These are phyloP conservation scores for Drosophila maculinotata DNA, from an alignment of 2,888 invertebrate genomes.

Conservation along the genomic window DNA sequence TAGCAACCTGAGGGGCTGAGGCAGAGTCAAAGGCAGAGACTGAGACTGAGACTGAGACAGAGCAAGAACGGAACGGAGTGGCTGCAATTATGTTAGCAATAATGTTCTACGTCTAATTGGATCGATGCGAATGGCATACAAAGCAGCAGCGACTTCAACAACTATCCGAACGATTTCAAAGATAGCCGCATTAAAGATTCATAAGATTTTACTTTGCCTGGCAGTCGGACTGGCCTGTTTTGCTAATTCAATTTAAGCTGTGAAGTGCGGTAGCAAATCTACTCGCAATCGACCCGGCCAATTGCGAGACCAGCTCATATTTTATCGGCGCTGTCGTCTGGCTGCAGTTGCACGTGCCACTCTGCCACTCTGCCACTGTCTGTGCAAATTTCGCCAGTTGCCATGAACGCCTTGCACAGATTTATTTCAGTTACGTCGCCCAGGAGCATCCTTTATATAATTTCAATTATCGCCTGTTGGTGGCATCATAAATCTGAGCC, in stretches of 20 bases:
- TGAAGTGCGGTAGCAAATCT: slow-evolving; percentile 45
- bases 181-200: slow-evolving; percentile 68
- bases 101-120: slow-evolving; percentile 68
- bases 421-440: slow-evolving; percentile 71
- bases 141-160: slow-evolving; percentile 23
- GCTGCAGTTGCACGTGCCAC: slow-evolving; percentile 77
- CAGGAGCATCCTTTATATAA: slow-evolving; percentile 62
- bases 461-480: slow-evolving; percentile 79
- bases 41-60: slow-evolving; percentile 2
- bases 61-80: slow-evolving; percentile 1
- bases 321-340: slow-evolving; percentile 67
- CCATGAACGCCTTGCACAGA: slow-evolving; percentile 56
- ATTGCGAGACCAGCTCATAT: slow-evolving; percentile 56
- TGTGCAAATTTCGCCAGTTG: slow-evolving; percentile 60
- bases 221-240: slow-evolving; percentile 1
- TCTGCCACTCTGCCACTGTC: slow-evolving; percentile 27
- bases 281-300: slow-evolving; percentile 40
- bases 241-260: slow-evolving; percentile 71
- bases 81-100: slow-evolving; percentile 57
- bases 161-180: slow-evolving; percentile 20
- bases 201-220: slow-evolving; percentile 43
- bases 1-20: slow-evolving; percentile 42
- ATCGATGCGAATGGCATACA: slow-evolving; percentile 66
- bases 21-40: too few relatives aligned
- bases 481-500: slow-evolving; percentile 65